phyloP scores from a whole-genome alignment of 1,140 invertebrate species.

The Armadillidium nasatum region DNA sequence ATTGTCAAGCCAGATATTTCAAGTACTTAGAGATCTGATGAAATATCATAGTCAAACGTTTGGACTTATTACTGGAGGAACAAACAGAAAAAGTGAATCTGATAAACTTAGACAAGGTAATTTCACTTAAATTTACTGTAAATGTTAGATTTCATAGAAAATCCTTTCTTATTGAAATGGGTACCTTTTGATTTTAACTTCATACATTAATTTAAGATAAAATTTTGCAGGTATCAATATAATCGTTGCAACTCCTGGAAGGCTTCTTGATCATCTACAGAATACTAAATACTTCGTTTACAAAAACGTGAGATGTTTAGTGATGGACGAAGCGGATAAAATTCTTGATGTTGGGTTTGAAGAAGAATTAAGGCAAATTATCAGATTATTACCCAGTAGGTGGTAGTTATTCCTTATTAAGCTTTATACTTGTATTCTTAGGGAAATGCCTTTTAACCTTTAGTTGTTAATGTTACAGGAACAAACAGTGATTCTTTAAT shows the following conservation, averaged over 20 bases:
- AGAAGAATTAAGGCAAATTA: slow-evolving; percentile 94
- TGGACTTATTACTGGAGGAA: slow-evolving; percentile 86
- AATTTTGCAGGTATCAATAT: slow-evolving; percentile 72
- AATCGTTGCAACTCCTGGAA: slow-evolving; percentile 95
- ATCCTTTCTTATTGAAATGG: too few species aligned
- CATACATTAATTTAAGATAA: too few species aligned
- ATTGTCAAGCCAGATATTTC: slow-evolving; percentile 97
- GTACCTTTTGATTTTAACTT: too few species aligned
- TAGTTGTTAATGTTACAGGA: too few species aligned
- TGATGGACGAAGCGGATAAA: slow-evolving; percentile 98
- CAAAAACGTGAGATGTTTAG: slow-evolving; percentile 92
- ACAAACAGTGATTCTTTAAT: too few species aligned
- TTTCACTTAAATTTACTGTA: not conserved
- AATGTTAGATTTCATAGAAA: too few species aligned
- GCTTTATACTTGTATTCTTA: too few species aligned
- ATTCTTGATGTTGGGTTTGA: slow-evolving; percentile 98
- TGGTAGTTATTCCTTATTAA: not conserved
- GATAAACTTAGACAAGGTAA: slow-evolving; percentile 82
- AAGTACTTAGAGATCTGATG: slow-evolving; percentile 91
- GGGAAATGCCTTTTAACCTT: too few species aligned
- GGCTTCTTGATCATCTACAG: slow-evolving; percentile 93
- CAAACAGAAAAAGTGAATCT: slow-evolving; percentile 84
- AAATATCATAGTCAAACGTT: slow-evolving; percentile 61
- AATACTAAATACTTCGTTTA: slow-evolving; percentile 91
- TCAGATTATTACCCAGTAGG: slow-evolving; percentile 89